Percentiles rank a stretch among this genome's conserved stretches.
These are phyloP conservation scores for Thamnaconus septentrionalis DNA, from an alignment of 2,113 vertebrate species.

Conservation along the genomic window DNA sequence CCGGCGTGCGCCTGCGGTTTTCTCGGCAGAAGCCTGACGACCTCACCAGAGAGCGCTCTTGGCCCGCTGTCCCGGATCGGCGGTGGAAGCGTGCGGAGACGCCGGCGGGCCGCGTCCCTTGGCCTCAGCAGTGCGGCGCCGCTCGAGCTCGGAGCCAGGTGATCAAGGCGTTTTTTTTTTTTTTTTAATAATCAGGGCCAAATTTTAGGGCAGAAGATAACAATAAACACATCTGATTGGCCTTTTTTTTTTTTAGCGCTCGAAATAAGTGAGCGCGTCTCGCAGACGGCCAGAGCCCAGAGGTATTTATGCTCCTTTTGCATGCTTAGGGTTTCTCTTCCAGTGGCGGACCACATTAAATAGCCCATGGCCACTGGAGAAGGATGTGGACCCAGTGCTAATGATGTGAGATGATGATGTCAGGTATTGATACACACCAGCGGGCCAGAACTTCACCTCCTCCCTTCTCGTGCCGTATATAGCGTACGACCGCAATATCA, in stretches of 20 bases:
- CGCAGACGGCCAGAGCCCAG: slow-evolving; percentile 35
- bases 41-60: slow-evolving; percentile 71
- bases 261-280: slow-evolving; percentile 49
- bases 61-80: slow-evolving; percentile 54
- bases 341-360: slow-evolving; percentile 70
- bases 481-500: slow-evolving; percentile 59
- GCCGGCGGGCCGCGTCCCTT: slow-evolving; percentile 24
- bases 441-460: slow-evolving; percentile 53
- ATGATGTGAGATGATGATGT: slow-evolving; percentile 74
- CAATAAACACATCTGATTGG: slow-evolving; percentile 62
- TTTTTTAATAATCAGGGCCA: slow-evolving; percentile 50
- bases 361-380: slow-evolving; percentile 60
- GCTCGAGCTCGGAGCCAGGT: slow-evolving; percentile 42
- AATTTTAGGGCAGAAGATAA: slow-evolving; percentile 48
- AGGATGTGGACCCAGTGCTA: slow-evolving; percentile 73
- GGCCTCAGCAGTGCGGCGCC: slow-evolving; percentile 21
- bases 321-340: slow-evolving; percentile 54
- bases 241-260: slow-evolving; percentile 35
- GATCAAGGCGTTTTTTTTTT: slow-evolving; percentile 38
- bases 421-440: slow-evolving; percentile 62
- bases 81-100: slow-evolving; percentile 12
- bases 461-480: slow-evolving; percentile 47
- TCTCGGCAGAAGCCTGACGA: slow-evolving; percentile 63
- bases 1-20: slow-evolving; percentile 75
- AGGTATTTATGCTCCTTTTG: slow-evolving; percentile 51